Base-by-base conservation (phyloP, 2,888 invertebrate species). In the Aporophyla lueneburgensis region DNA sequence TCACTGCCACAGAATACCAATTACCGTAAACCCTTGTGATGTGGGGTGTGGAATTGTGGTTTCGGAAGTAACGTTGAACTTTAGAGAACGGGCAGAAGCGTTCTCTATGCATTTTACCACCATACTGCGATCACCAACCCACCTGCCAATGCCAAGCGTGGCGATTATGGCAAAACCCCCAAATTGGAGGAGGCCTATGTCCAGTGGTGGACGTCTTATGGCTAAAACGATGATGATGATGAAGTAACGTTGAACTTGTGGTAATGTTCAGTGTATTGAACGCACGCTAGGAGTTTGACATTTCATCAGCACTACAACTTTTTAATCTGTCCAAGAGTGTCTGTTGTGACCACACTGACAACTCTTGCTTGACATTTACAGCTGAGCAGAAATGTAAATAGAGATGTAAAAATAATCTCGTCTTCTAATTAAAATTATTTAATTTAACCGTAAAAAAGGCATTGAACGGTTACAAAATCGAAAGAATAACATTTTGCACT, bases 301-400 rank as follows among this genome's bases (percentile, higher is more conserved):
- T 51, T 33, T 54, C 10, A 0, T 10, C 4, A 10, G n/a, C 58
- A 59, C 27, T 27, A 27, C 16, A 58, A 58, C 24, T 56, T n/a
- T 33, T 33, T 33, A 33, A 33, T 33, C 33, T 33, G 33, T 33
- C 33, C 33, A 33, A 33, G 33, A 33, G 33, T 33, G 33, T 33
- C 33, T 33, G 33, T 33, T 33, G 33, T 33, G 33, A 33, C 33
- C 1, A 21, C 5, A 4, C 10, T 54, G 59, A 19, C 27, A 27
- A 19, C 4, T 10, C 6, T 58, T 24, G 21, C 6, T 24, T 66
- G 49, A 56, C 43, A 27, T 33, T 69, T 62, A 62, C 62, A 62
- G 40, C 61, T 62, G 69, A 62, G 10, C 27, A 27, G 19, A 27
- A 51, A 46, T 71, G 73, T 73, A 73, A 73, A 54, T 72, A 72